A percentile compares a stretch with the other conserved stretches of the same genome.
phyloP scores from a whole-genome alignment of 2,113 vertebrate species.

The Calyptomena viridis region DNA sequence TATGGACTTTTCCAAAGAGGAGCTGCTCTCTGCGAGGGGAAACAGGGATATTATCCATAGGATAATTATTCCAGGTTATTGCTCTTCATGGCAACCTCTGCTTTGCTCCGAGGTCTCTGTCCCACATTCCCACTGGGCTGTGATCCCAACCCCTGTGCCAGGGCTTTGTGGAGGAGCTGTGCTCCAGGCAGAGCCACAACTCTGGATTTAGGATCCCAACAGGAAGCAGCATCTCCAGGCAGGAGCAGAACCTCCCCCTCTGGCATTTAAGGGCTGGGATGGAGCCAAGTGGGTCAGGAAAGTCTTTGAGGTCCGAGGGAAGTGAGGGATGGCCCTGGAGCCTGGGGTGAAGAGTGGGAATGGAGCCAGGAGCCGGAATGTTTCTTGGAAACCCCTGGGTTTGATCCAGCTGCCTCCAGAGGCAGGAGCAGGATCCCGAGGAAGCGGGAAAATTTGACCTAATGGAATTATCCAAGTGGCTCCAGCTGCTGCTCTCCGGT shows the following conservation, averaged over 20 bases:
- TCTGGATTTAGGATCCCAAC: not conserved
- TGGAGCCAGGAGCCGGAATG: conserved; percentile 2
- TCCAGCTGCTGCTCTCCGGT: not conserved
- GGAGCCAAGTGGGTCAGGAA: conserved; percentile 23
- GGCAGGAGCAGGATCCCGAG: not conserved
- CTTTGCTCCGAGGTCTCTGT: not conserved
- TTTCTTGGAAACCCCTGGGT: not conserved
- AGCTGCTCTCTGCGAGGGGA: not conserved
- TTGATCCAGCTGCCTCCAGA: not conserved
- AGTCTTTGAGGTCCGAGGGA: conserved; percentile 5
- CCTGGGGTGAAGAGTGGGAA: not conserved
- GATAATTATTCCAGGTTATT: not conserved
- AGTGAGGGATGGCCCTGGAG: not conserved
- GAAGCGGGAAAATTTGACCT: not conserved
- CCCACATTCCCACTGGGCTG: not conserved
- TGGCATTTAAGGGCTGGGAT: not conserved
- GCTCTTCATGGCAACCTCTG: not conserved
- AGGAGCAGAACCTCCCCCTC: not conserved
- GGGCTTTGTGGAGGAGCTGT: not conserved
- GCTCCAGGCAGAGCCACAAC: fast-evolving
- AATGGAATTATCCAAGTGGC: not conserved
- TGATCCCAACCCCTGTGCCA: not conserved
- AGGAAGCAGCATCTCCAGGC: not conserved
- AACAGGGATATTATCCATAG: not conserved
- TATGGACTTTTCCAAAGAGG: not conserved